Conservation (phyloP, 2,797 vertebrate species). For the Rallus crepitans region DNA sequence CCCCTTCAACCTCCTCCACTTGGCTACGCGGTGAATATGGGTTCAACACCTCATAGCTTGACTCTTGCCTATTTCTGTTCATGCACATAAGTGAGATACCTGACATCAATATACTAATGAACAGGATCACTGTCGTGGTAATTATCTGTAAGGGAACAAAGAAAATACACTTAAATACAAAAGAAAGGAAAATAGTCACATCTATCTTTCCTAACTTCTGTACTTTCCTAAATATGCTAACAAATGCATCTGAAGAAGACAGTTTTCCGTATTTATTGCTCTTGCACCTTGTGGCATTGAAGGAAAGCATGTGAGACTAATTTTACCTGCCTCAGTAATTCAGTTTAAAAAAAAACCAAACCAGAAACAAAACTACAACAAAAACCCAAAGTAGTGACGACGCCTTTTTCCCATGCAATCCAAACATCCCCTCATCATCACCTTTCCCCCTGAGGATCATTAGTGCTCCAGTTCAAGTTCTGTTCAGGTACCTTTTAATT, state of each 20-base stretch:
- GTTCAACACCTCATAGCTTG: constrained; percentile 81
- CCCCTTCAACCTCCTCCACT: constrained; percentile 62
- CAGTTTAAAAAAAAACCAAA: too few species aligned
- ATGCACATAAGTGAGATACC: constrained; percentile 89
- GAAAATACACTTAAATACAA: neutral
- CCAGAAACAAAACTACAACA: too few species aligned
- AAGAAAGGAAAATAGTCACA: neutral
- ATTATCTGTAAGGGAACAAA: constrained; percentile 84
- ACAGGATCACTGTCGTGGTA: constrained; percentile 86
- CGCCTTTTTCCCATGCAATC: neutral
- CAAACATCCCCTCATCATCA: neutral
- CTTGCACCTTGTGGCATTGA: neutral
- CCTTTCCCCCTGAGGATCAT: neutral
- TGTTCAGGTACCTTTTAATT: neutral
- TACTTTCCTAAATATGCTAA: neutral
- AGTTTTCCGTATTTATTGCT: neutral
- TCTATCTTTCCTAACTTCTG: neutral
- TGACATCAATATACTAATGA: constrained; percentile 85
- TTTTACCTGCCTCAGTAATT: neutral
- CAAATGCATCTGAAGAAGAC: neutral
- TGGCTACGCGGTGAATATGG: constrained; percentile 68
- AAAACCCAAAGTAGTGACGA: neutral
- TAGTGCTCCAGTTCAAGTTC: neutral
- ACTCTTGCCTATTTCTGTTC: constrained; percentile 85
- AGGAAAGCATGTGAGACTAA: neutral